Conservation (phyloP, 1,140 invertebrate species). For the Manduca sexta region DNA sequence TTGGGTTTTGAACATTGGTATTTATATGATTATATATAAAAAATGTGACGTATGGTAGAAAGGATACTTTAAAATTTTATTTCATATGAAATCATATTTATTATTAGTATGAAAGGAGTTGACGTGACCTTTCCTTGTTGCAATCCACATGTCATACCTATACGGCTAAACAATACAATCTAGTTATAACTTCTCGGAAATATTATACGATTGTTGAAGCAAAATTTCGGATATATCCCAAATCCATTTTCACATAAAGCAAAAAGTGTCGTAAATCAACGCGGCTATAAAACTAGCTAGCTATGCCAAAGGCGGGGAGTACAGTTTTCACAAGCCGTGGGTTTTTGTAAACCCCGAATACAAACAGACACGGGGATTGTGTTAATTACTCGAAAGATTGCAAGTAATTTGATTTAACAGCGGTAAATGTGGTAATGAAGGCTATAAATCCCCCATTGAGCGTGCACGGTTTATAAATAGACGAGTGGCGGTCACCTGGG, state of each 20-base stretch:
- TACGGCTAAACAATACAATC: too few relatives aligned
- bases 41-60: background rate
- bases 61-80: background rate
- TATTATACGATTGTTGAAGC: too few relatives aligned
- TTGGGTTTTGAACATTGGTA: too few relatives aligned
- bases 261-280: too few relatives aligned
- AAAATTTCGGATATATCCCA: too few relatives aligned
- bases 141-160: too few relatives aligned
- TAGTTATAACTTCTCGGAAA: too few relatives aligned
- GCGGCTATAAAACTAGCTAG: too few relatives aligned
- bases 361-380: background rate
- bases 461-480: constrained; percentile 49
- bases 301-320: background rate
- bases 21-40: too few relatives aligned
- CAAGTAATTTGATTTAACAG: constrained; percentile 12
- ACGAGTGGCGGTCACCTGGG: constrained; percentile 41
- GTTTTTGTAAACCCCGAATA: background rate
- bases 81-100: background rate
- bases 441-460: constrained; percentile 56
- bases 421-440: constrained; percentile 33
- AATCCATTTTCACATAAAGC: too few relatives aligned
- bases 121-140: background rate
- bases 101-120: background rate
- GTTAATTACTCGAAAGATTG: constrained; percentile 1
- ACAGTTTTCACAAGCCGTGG: background rate